Base-by-base conservation (phyloP, 2,797 vertebrate species). In the Lerista edwardsae region DNA sequence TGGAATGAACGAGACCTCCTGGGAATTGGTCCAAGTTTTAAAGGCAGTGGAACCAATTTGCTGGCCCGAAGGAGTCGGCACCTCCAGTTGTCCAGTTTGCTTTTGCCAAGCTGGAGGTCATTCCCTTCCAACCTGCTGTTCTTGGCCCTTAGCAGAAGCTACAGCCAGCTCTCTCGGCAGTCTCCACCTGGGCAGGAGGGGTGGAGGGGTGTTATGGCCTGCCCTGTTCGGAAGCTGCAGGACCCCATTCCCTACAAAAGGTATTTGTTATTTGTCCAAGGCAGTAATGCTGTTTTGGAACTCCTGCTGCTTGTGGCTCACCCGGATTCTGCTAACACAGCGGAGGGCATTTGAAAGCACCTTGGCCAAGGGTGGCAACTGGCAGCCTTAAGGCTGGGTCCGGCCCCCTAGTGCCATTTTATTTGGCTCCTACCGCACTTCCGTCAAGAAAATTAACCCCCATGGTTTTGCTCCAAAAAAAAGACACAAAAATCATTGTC, bases 101-200 rank as follows among this genome's bases (percentile, higher is more conserved):
- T 75, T 75, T 12, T 4, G 34, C 21, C 9, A 36, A 15, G n/a
- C 73, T 55, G 15, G 6, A 55, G 15, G 4, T 44, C 41, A 44
- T 44, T 55, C 47, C 51, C 51, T 55, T 55, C 51, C 51, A 55
- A 55, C 10, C 15, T 11, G 15, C n/a, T n/a, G n/a, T n/a, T n/a
- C n/a, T n/a, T n/a, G n/a, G n/a, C n/a, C 55, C n/a, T 25, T 25
- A 25, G 41, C 69, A 51, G 61, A 74, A 47, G 14, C 2, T 34
- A 3, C 68, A n/a, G 8, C 14, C 65, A 29, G 25, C 0, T 2
- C 6, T 19, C 10, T 34, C 11, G 8, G 34, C 19, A 0, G 19
- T 36, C 41, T 83, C 81, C 25, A 7, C 19, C 14, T 27, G 25
- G 61, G 23, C n/a, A 65, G 23, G 19, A 51, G 4, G 15, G 3